A percentile compares a stretch with the other conserved stretches of the same genome.
Evolutionary conservation across 2,888 invertebrate genomes (phyloP).

Genomic region (Agapetus fuscipes): DNA sequence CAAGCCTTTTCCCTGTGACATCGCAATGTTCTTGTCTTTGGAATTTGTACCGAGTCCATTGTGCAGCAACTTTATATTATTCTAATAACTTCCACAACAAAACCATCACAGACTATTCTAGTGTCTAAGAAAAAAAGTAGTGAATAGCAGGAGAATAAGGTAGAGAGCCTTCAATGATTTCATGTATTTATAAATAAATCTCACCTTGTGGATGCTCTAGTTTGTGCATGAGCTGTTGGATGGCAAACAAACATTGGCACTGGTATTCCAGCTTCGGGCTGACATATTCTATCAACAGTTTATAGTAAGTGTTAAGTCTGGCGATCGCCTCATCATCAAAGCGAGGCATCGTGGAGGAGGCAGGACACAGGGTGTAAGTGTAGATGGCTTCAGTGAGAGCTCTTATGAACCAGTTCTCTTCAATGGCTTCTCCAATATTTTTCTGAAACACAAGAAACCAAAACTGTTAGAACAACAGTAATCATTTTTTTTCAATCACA

Average conservation of each 20-base stretch:
- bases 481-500: too few relatives aligned
- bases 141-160: too few relatives aligned
- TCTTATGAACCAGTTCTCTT: slow-evolving; percentile 62
- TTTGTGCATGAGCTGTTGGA: slow-evolving; percentile 68
- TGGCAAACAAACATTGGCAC: slow-evolving; percentile 73
- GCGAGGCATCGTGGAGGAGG: slow-evolving; percentile 39
- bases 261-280: slow-evolving; percentile 55
- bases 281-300: slow-evolving; percentile 59
- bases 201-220: slow-evolving; percentile 62
- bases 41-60: too few relatives aligned
- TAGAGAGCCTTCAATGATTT: too few relatives aligned
- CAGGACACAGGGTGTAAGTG: slow-evolving; percentile 54
- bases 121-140: too few relatives aligned
- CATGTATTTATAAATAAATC: too few relatives aligned
- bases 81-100: too few relatives aligned
- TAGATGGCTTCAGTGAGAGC: slow-evolving; percentile 64
- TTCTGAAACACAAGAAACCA: slow-evolving; percentile 23
- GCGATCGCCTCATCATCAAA: slow-evolving; percentile 30
- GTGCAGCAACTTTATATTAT: too few relatives aligned
- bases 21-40: too few relatives aligned
- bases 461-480: too few relatives aligned
- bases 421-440: slow-evolving; percentile 52
- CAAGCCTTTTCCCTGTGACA: too few relatives aligned
- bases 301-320: slow-evolving; percentile 39
- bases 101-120: too few relatives aligned